Evolutionary conservation across 23 tunicate genomes (phyloP), one percentile per base, ranked within the genome.

Genomic region (Botrylloides violaceus): DNA sequence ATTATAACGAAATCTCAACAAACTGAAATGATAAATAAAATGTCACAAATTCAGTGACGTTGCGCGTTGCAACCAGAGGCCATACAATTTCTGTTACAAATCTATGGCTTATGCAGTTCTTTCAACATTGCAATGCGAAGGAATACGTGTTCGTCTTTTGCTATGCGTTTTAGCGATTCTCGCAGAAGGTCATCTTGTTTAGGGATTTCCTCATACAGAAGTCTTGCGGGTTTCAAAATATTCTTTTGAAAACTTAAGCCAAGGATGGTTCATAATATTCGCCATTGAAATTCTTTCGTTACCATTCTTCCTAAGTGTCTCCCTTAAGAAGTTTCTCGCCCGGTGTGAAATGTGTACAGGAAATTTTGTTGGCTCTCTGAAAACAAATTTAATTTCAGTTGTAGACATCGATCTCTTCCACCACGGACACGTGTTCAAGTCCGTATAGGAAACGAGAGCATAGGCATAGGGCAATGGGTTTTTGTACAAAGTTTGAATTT

Each of bases 321-420:
- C 32, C n/a, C 58, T 58, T 20, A 87, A 33, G 6, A 87, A 21
- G 27, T 87, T 76, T 19, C 48, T 55, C 4, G 83, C 96, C 1
- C 35, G 30, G 5, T 70, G 53, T 33, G 79, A 59, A 3, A 87
- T 58, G 36, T 87, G 86, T 7, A 49, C 64, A 22, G 96, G 96
- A 77, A 70, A 87, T 48, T 87, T 87, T 53, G 86, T 87, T 9
- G 56, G 63, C 36, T 87, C 96, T 65, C 96, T 87, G 79, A 4
- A 29, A 37, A 76, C 4, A 36, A 66, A 77, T 29, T n/a, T n/a
- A n/a, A n/a, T n/a, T n/a, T n/a, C n/a, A n/a, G n/a, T n/a, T n/a
- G n/a, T n/a, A n/a, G n/a, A n/a, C n/a, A n/a, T n/a, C n/a, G n/a
- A n/a, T n/a, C n/a, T n/a, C n/a, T n/a, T n/a, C n/a, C n/a, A n/a